Evolutionary conservation across 64 coral and sea anemone genomes (phyloP).

Genomic region (Platygyra sinensis): DNA sequence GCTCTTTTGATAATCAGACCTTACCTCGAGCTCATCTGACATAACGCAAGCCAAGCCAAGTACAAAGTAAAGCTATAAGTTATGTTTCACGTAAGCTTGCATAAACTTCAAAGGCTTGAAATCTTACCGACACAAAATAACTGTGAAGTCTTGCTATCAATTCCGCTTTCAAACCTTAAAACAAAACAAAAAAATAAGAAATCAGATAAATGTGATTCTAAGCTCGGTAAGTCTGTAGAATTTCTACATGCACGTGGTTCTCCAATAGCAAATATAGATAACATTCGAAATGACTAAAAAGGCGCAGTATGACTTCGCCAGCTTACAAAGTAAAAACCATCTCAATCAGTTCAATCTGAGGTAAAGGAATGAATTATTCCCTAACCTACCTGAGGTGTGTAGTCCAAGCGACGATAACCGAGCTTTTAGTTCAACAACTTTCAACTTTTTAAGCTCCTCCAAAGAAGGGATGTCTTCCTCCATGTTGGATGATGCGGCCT

Average conservation of each 20-base stretch:
- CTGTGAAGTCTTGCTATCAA: conserved; percentile 79
- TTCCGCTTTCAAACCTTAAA: conserved; percentile 87
- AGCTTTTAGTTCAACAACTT: conserved; percentile 93
- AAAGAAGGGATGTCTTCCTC: conserved; percentile 58
- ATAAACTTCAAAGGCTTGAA: not conserved
- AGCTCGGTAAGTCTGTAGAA: not conserved
- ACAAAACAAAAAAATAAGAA: not conserved
- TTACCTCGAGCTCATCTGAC: no score
- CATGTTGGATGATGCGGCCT: conserved; percentile 81
- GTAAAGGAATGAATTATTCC: not conserved
- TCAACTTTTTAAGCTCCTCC: conserved; percentile 81
- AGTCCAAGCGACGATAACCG: conserved; percentile 81
- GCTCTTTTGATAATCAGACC: no score
- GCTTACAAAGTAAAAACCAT: not conserved
- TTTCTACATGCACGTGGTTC: conserved; percentile 4
- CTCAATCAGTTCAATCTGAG: not conserved
- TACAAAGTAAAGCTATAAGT: not conserved
- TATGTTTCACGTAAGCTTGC: not conserved
- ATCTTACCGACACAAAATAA: conserved; percentile 68
- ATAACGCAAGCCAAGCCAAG: no score
- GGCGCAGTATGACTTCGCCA: not conserved
- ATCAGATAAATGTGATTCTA: not conserved
- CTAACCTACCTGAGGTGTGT: conserved; percentile 75
- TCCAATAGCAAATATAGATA: not conserved
- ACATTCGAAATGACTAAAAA: not conserved